These are phyloP conservation scores for Ophiothrix spiculata DNA, from an alignment of 35 echinoderm and acorn worm species.

Conservation along the genomic window DNA sequence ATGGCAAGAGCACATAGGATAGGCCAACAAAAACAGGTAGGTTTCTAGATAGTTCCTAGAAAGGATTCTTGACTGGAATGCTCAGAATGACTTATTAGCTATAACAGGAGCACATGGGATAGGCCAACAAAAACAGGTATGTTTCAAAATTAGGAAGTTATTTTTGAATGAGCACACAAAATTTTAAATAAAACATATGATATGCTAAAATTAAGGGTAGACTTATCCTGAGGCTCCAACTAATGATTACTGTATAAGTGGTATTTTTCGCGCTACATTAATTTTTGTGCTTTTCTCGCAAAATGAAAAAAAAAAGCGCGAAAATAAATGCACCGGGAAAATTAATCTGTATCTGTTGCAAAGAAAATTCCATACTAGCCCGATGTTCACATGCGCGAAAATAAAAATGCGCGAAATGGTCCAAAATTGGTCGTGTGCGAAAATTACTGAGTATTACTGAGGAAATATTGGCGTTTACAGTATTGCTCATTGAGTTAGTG, in stretches of 20 bases:
- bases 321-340: too few relatives aligned
- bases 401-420: too few relatives aligned
- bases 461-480: not conserved
- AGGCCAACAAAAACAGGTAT: not conserved
- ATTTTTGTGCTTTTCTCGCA: too few relatives aligned
- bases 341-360: too few relatives aligned
- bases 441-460: not conserved
- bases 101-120: not conserved
- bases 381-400: too few relatives aligned
- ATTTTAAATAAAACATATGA: not conserved
- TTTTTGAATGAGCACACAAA: not conserved
- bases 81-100: not conserved
- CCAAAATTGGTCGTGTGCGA: not conserved
- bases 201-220: not conserved
- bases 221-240: not conserved
- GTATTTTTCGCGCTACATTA: too few relatives aligned
- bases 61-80: too few relatives aligned
- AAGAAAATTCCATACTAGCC: too few relatives aligned
- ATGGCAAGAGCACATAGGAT: constrained; percentile 90
- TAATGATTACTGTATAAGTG: too few relatives aligned
- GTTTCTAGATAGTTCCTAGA: too few relatives aligned
- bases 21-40: constrained; percentile 84
- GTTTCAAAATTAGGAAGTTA: not conserved
- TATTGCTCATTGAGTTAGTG: not conserved
- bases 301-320: too few relatives aligned